Percentiles rank a stretch among this genome's conserved stretches.
These are phyloP conservation scores for Pterocles orientalis DNA, from an alignment of 2,113 vertebrate genomes.

Conservation along the genomic window DNA sequence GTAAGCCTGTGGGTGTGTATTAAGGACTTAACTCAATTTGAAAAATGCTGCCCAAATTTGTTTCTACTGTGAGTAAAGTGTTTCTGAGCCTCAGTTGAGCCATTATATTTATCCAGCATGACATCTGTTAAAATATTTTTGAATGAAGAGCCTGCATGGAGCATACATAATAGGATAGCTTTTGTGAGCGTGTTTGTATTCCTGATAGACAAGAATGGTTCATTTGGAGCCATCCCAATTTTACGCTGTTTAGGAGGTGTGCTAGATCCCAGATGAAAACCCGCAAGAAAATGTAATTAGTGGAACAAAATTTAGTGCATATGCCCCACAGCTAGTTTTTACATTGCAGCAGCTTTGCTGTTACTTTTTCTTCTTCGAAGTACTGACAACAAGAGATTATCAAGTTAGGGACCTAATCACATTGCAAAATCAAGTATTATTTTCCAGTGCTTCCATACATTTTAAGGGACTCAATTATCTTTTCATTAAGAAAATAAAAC, in stretches of 20 bases:
- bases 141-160: slow-evolving; percentile 28
- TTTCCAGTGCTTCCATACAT: neutral
- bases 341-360: slow-evolving; percentile 16
- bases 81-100: slow-evolving; percentile 39
- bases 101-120: slow-evolving; percentile 58
- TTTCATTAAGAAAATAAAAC: neutral
- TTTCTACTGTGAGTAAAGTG: slow-evolving; percentile 14
- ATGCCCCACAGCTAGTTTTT: neutral
- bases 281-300: slow-evolving; percentile 55
- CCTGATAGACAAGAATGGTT: slow-evolving; percentile 37
- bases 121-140: slow-evolving; percentile 64
- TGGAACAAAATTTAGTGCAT: slow-evolving; percentile 35
- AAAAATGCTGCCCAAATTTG: slow-evolving; percentile 62
- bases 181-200: slow-evolving; percentile 12
- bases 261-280: slow-evolving; percentile 44
- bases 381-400: slow-evolving; percentile 32
- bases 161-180: slow-evolving; percentile 36
- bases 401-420: slow-evolving; percentile 18
- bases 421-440: neutral
- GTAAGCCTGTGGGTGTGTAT: slow-evolving; percentile 52
- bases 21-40: slow-evolving; percentile 64
- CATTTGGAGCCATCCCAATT: slow-evolving; percentile 35
- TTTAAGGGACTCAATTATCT: neutral
- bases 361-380: neutral
- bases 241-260: neutral